phyloP scores from a whole-genome alignment of 2,113 vertebrate genomes.

The Poicephalus meyeri region DNA sequence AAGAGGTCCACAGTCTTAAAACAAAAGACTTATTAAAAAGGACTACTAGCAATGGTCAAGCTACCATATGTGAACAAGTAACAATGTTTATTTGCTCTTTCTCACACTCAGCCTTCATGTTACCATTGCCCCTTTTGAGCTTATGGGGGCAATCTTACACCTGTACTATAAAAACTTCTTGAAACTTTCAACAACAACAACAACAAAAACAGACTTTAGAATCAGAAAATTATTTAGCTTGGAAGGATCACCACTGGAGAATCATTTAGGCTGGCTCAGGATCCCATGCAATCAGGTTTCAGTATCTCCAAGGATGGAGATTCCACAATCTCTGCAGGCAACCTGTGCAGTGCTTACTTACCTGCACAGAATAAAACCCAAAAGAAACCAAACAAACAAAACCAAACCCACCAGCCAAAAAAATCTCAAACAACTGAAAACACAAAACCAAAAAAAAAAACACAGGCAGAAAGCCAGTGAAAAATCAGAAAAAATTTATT shows the following conservation, averaged over 20 bases:
- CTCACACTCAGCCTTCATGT: background rate
- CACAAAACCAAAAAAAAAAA: background rate
- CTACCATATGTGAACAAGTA: background rate
- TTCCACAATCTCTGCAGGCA: background rate
- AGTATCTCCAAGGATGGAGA: background rate
- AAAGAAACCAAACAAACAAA: background rate
- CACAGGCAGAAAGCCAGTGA: background rate
- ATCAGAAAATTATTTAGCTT: background rate
- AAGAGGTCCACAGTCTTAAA: background rate
- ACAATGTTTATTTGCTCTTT: background rate
- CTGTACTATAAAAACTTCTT: background rate
- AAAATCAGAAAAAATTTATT: background rate
- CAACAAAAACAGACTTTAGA: background rate
- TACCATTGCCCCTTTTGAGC: background rate
- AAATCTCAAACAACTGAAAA: background rate
- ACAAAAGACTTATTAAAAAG: background rate
- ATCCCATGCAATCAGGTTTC: background rate
- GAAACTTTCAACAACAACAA: background rate
- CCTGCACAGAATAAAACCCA: background rate
- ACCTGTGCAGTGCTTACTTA: background rate
- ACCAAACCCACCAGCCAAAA: background rate
- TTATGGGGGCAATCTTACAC: background rate
- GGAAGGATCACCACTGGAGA: background rate
- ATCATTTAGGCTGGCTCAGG: background rate
- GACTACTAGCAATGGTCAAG: background rate